Percentiles rank a stretch among this genome's conserved stretches.
phyloP scores from a whole-genome alignment of 1,140 invertebrate species.

The Saccostrea glomerata region DNA sequence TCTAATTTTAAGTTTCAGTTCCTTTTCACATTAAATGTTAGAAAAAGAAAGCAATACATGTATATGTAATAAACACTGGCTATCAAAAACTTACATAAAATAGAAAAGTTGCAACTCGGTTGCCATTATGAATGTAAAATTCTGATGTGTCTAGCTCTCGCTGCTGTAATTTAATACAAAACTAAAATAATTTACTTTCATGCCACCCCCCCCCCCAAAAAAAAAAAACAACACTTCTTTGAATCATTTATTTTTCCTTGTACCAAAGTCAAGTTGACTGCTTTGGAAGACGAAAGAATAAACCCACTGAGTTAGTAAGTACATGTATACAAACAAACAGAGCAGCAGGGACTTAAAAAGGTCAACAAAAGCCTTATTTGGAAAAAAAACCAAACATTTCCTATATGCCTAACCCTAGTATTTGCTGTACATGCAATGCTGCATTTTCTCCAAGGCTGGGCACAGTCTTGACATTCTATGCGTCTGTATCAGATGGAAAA shows the following conservation, averaged over 20 bases:
- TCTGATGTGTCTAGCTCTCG: slow-evolving; percentile 88
- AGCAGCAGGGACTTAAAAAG: background rate
- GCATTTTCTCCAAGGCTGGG: too few species aligned
- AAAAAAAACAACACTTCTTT: background rate
- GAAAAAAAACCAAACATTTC: background rate
- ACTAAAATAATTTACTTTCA: background rate
- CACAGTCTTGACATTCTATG: too few species aligned
- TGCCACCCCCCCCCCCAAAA: too few species aligned
- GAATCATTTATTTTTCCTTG: too few species aligned
- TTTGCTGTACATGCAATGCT: too few species aligned
- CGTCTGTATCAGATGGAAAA: too few species aligned
- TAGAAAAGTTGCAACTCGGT: slow-evolving; percentile 95
- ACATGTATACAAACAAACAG: background rate
- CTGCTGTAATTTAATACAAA: slow-evolving; percentile 80
- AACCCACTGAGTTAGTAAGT: background rate
- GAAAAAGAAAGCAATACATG: background rate
- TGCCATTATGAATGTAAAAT: slow-evolving; percentile 91
- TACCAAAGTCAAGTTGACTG: too few species aligned
- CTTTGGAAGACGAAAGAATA: too few species aligned
- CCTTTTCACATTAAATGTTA: slow-evolving; percentile 12
- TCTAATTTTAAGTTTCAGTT: slow-evolving; percentile 11
- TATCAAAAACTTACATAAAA: slow-evolving; percentile 85
- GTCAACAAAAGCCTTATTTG: background rate
- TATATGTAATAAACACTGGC: background rate
- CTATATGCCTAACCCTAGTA: too few species aligned